Evolutionary conservation across 2,888 invertebrate genomes (phyloP), one percentile per base, ranked within the genome.

Genomic region (Pyrrhosoma nymphula): DNA sequence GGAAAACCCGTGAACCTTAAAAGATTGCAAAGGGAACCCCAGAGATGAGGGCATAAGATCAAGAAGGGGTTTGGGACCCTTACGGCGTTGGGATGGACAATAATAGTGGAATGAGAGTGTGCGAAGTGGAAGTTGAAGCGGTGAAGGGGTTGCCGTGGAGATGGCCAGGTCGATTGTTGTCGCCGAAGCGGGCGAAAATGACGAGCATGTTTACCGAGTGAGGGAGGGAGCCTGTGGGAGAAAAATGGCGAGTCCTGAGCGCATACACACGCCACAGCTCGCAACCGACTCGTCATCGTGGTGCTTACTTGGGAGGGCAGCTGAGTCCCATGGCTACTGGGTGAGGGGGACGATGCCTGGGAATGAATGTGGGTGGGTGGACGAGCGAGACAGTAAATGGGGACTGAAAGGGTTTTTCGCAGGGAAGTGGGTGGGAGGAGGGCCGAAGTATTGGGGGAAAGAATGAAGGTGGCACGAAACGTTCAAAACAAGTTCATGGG

Each of bases 221-320:
- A 63, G 91, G 26, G 69, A 8, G 69, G 69, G 69, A 69, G 23
- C 3, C 26, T 69, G 69, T 20, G n/a, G n/a, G 69, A 26, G 69
- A n/a, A 69, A 12, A 69, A 69, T 69, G 69, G 69, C 6, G 26
- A 69, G n/a, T 12, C n/a, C 69, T 47, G 47, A n/a, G n/a, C n/a
- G n/a, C 63, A 63, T 16, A 56, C 90, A n/a, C 91, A 91, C 91
- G 91, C 91, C 91, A 91, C 60, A 60, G 30, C 60, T 91, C 91
- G 91, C 91, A 91, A 91, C 60, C 18, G 39, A 88, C 88, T 47
- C 35, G 88, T 47, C 39, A 47, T 47, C 23, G 35, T 23, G 88
- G 0, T n/a, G 26, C 69, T 69, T 8, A 12, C n/a, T 0, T 12
- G 89, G 39, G 56, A 47, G 89, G n/a, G 89, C 55, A 55, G 89